phyloP scores from a whole-genome alignment of 2,888 invertebrate species.

The Ashinkailepas kermadecensis region DNA sequence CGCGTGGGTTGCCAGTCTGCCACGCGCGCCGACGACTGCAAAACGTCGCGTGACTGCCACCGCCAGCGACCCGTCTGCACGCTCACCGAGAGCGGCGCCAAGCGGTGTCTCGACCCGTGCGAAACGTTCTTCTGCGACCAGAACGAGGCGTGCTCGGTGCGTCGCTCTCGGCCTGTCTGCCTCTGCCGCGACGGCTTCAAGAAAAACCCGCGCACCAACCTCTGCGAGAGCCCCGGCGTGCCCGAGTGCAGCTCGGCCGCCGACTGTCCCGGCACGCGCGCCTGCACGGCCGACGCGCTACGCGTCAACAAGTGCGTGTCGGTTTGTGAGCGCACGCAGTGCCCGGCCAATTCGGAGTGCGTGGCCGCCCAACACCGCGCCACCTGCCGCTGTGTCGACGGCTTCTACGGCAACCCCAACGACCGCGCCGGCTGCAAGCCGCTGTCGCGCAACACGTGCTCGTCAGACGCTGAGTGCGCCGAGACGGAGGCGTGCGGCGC shows the following conservation, averaged over 20 bases:
- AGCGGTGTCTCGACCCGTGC: slow-evolving; percentile 69
- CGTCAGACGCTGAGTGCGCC: slow-evolving; percentile 68
- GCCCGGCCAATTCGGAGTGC: slow-evolving; percentile 75
- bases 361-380: slow-evolving; percentile 43
- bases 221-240: slow-evolving; percentile 77
- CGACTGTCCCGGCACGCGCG: slow-evolving; percentile 61
- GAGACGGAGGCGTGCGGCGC: slow-evolving; percentile 71
- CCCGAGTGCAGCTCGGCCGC: slow-evolving; percentile 65
- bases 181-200: slow-evolving; percentile 67
- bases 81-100: slow-evolving; percentile 53
- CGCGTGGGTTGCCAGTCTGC: slow-evolving; percentile 63
- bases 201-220: slow-evolving; percentile 73
- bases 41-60: slow-evolving; percentile 61
- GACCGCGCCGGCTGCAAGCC: slow-evolving; percentile 77
- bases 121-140: slow-evolving; percentile 70
- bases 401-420: slow-evolving; percentile 81
- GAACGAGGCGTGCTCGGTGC: slow-evolving; percentile 69
- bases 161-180: slow-evolving; percentile 63
- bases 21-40: slow-evolving; percentile 55
- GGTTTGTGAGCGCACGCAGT: slow-evolving; percentile 71
- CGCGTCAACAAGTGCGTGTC: slow-evolving; percentile 74
- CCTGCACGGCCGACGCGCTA: slow-evolving; percentile 73
- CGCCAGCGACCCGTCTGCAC: slow-evolving; percentile 59
- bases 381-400: slow-evolving; percentile 72
- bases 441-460: slow-evolving; percentile 64